A percentile compares a stretch with the other conserved stretches of the same genome.
These are phyloP conservation scores for Abscondita cerata DNA, from an alignment of 2,888 invertebrate species.

Conservation along the genomic window DNA sequence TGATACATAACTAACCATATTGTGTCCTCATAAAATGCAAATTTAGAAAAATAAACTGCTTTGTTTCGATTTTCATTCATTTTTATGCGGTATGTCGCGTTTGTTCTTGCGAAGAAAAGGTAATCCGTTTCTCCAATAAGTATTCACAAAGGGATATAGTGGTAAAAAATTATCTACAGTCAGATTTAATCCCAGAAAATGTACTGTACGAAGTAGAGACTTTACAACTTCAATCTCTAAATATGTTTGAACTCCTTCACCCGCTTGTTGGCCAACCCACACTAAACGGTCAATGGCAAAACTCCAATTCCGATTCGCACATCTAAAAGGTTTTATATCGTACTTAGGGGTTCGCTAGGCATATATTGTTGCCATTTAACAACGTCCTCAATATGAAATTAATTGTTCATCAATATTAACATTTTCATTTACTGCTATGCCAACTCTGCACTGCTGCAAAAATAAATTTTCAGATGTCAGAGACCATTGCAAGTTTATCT, in stretches of 20 bases:
- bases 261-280: conserved; percentile 4
- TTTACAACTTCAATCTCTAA: conserved; percentile 7
- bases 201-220: conserved; percentile 3
- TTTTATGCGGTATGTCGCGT: neutral
- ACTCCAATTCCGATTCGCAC: no score
- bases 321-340: conserved; percentile 12
- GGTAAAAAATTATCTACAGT: conserved; percentile 17
- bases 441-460: no score
- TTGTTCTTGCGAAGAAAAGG: no score
- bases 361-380: conserved; percentile 17
- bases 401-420: conserved; percentile 16
- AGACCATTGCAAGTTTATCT: no score
- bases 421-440: neutral
- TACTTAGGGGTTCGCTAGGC: conserved; percentile 18
- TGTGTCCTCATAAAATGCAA: neutral
- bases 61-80: neutral
- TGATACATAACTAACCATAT: neutral
- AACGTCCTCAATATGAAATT: conserved; percentile 9
- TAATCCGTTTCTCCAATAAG: neutral
- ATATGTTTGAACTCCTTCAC: conserved; percentile 12
- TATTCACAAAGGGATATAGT: no score
- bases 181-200: conserved; percentile 17
- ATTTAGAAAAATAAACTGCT: neutral
- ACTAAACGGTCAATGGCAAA: conserved; percentile 8
- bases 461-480: no score